These are phyloP conservation scores for Calycopis cecrops DNA, from an alignment of 1,140 invertebrate genomes.

Conservation along the genomic window DNA sequence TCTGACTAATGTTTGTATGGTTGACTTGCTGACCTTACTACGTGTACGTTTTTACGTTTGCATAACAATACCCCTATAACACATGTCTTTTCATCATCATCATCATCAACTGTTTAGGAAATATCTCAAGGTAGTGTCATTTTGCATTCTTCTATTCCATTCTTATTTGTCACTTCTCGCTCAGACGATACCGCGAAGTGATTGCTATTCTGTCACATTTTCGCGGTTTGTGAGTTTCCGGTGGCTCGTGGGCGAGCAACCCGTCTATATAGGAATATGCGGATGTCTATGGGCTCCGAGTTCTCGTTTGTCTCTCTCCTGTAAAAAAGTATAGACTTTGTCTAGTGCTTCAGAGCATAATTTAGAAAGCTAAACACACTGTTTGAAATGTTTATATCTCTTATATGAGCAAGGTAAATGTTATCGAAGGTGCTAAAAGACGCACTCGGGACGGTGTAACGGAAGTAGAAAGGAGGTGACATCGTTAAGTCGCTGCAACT, in stretches of 20 bases:
- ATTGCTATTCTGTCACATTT: too few relatives aligned
- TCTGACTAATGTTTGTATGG: not conserved
- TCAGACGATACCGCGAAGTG: too few relatives aligned
- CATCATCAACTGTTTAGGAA: not conserved
- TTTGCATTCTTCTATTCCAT: too few relatives aligned
- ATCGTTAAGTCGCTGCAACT: not conserved
- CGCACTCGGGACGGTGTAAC: not conserved
- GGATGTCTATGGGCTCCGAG: too few relatives aligned
- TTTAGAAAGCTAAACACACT: not conserved
- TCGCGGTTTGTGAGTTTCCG: too few relatives aligned
- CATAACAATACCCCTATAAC: not conserved
- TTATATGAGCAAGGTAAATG: not conserved
- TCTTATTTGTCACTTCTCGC: too few relatives aligned
- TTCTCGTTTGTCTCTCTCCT: too few relatives aligned
- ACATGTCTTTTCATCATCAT: not conserved
- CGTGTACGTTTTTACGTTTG: not conserved
- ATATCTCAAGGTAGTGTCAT: too few relatives aligned
- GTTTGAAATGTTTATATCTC: not conserved
- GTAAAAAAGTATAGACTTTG: too few relatives aligned
- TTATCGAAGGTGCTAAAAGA: conserved; percentile 4
- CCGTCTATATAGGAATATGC: too few relatives aligned
- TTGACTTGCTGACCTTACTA: not conserved
- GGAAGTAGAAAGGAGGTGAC: conserved; percentile 16
- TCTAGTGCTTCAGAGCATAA: too few relatives aligned
- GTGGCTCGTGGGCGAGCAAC: too few relatives aligned